Base-by-base conservation (phyloP, 2,888 invertebrate species). In the Drosophila monieri region DNA sequence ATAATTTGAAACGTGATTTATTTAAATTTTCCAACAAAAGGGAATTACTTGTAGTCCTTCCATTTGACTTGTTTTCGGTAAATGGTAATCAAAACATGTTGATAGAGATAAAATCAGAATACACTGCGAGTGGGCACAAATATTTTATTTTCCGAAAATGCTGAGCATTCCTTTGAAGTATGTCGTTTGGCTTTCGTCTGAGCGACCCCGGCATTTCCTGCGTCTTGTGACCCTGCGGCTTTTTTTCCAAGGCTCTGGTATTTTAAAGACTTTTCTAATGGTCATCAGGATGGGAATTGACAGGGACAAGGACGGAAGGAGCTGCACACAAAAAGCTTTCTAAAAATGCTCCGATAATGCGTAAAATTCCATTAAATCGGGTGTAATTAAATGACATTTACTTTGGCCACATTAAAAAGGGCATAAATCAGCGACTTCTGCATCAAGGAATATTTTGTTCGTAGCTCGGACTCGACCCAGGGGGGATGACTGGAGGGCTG, bases 321-420 rank as follows among this genome's bases (percentile, higher is more conserved):
- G 43, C 32, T 53, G 52, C 47, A 37, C 43, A 37, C 46, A 54
- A 51, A 59, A 72, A 56, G 58, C 66, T 58, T 57, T 52, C 49
- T 48, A 74, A 74, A 73, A 79, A 83, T 78, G 76, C 73, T 78
- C 78, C 88, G 87, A 89, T 90, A 89, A 90, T 90, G 90, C 80
- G 84, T 83, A 87, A 89, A 90, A 90, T 90, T 88, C 90, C 90
- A 90, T 90, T 90, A 90, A 89, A 89, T 81, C 80, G 85, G 81
- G 80, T 89, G 84, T 90, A 90, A 90, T 90, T 90, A 90, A 90
- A 90, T 90, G 90, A 90, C 90, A 90, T 86, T 90, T 89, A 90
- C 88, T 90, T 90, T 89, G 78, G 89, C 80, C 90, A 85, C 90
- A 90, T 90, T 90, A 90, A 90, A 90, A 90, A 89, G 76, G 76